phyloP scores from a whole-genome alignment of 2,797 vertebrate genomes.

The Poecilia picta region DNA sequence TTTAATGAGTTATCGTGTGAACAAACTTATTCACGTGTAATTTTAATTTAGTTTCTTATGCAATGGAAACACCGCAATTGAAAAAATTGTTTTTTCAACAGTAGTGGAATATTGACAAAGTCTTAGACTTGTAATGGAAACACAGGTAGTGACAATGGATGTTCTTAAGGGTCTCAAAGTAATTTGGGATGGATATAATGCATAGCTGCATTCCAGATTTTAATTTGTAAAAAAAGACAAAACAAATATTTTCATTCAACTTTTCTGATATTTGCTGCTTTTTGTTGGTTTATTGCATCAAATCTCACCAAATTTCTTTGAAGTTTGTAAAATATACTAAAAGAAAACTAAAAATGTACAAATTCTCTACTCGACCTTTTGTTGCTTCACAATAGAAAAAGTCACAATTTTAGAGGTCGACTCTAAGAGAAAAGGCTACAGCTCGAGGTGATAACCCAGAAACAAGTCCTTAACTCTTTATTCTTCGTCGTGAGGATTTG shows the following conservation, averaged over 20 bases:
- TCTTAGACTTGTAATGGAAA: no score
- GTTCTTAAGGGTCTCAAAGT: neutral
- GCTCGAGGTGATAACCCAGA: conserved; percentile 4
- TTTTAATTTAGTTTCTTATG: no score
- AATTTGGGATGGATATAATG: neutral
- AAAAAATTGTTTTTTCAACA: no score
- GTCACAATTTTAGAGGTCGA: no score
- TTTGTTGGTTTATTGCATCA: neutral
- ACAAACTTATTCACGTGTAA: no score
- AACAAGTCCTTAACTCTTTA: neutral
- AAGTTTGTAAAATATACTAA: neutral
- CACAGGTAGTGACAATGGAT: neutral
- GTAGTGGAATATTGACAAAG: no score
- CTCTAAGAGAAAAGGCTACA: neutral
- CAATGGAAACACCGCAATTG: no score
- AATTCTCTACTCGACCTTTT: neutral
- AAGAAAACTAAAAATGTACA: neutral
- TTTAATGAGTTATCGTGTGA: no score
- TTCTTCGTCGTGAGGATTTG: conserved; percentile 18
- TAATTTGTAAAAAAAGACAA: neutral
- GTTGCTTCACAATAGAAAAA: neutral
- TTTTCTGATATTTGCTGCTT: neutral
- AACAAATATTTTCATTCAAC: neutral
- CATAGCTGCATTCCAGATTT: neutral
- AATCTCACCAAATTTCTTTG: neutral